Evolutionary conservation across 2,113 vertebrate genomes (phyloP).

Genomic region (Pangasianodon hypophthalmus): DNA sequence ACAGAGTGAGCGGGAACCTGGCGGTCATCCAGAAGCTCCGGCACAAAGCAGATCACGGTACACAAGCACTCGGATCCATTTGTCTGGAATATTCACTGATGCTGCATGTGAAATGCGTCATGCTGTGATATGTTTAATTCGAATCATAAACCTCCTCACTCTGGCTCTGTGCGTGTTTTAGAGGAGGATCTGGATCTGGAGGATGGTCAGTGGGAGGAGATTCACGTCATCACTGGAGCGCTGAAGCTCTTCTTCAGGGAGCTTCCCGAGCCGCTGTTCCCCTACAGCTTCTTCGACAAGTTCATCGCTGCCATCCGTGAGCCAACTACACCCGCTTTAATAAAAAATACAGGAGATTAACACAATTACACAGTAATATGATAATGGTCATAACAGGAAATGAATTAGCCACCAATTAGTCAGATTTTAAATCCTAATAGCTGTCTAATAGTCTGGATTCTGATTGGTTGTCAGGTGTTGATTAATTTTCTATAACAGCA

Average conservation of each 20-base stretch:
- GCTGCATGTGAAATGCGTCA: not conserved
- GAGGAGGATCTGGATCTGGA: constrained; percentile 89
- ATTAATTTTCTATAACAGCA: not conserved
- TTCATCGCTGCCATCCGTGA: constrained; percentile 91
- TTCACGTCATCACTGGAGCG: constrained; percentile 89
- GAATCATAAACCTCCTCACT: not conserved
- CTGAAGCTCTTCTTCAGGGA: constrained; percentile 92
- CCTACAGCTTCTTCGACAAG: constrained; percentile 83
- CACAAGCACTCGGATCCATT: constrained; percentile 6
- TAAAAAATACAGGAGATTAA: not conserved
- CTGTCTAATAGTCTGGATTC: not conserved
- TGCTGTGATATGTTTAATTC: not conserved
- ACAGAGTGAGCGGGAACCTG: constrained; percentile 92
- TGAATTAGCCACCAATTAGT: not conserved
- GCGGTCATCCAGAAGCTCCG: constrained; percentile 92
- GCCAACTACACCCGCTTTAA: constrained; percentile 46
- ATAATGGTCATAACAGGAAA: not conserved
- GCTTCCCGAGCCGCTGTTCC: constrained; percentile 86
- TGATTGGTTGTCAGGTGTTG: not conserved
- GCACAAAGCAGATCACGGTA: constrained; percentile 90
- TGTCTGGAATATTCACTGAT: not conserved
- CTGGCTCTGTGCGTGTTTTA: constrained; percentile 41
- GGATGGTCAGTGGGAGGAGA: constrained; percentile 89
- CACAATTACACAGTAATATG: not conserved
- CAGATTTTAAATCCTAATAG: not conserved